Percentiles rank a stretch among this genome's conserved stretches.
Evolutionary conservation across 2,797 vertebrate genomes (phyloP).

Genomic region (Gymnoscopelus braueri): DNA sequence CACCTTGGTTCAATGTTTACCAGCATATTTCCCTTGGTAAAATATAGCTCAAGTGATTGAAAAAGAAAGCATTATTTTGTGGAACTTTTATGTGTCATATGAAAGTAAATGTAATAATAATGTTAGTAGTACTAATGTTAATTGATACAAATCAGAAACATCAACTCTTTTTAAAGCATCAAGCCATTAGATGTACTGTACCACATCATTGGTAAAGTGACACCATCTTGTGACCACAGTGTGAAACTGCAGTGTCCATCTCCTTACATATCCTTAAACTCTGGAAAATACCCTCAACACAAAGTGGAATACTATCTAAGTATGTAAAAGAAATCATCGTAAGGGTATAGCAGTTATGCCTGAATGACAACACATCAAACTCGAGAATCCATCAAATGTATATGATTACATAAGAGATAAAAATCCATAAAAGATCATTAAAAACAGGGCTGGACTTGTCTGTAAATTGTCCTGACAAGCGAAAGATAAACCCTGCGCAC

Average conservation of each 20-base stretch:
- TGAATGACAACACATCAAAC: constrained; percentile 4
- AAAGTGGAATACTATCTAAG: not conserved
- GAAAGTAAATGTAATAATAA: too few relatives aligned
- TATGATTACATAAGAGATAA: not conserved
- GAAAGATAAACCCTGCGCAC: constrained; percentile 16
- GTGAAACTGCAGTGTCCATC: constrained; percentile 28
- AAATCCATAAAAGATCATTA: constrained; percentile 25
- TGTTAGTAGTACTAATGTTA: too few relatives aligned
- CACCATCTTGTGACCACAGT: constrained; percentile 59
- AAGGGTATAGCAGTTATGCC: constrained; percentile 18
- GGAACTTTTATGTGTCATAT: too few relatives aligned
- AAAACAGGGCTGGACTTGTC: constrained; percentile 27
- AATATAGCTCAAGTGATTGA: too few relatives aligned
- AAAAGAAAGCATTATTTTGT: too few relatives aligned
- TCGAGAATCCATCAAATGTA: constrained; percentile 6
- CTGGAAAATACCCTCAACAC: not conserved
- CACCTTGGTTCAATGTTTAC: too few relatives aligned
- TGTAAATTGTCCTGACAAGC: constrained; percentile 11
- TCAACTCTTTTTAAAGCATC: too few relatives aligned
- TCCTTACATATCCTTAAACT: not conserved
- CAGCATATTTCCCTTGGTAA: too few relatives aligned
- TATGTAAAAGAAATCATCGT: constrained; percentile 9
- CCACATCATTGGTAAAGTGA: constrained; percentile 35
- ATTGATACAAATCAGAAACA: too few relatives aligned
- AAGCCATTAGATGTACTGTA: too few relatives aligned